Evolutionary conservation across 2,888 invertebrate genomes (phyloP), one percentile per base, ranked within the genome.

Genomic region (Thereva nobilitata): DNA sequence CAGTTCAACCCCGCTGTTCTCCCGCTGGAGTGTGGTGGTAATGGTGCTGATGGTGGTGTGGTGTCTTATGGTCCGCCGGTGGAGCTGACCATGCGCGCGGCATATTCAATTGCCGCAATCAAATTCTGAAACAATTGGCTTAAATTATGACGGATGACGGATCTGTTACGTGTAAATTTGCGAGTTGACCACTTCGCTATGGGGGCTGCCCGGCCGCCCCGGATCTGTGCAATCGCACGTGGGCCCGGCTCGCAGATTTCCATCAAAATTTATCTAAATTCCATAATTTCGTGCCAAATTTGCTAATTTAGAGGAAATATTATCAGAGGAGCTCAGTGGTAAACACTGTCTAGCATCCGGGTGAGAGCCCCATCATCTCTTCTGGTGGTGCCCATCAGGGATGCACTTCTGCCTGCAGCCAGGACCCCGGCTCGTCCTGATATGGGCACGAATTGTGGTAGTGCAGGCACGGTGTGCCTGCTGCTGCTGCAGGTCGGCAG

Each of bases 31-130:
- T 23, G 1, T 23, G n/a, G n/a, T n/a, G n/a, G n/a, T n/a, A n/a
- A 23, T 23, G 23, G 23, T 23, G 23, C 1, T 23, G 23, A 2
- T 23, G 23, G 23, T 23, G 23, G 23, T 23, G 23, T 23, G 23
- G 23, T 23, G 23, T 23, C 23, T 23, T 10, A 44, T 56, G 56
- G 44, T 42, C 34, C 23, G 56, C 34, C 34, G 42, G 23, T 44
- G 44, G 10, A 47, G 49, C 59, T 59, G 59, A 59, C 59, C 59
- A 59, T 59, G 63, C 63, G 63, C 63, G 63, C 49, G 41, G 50
- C 63, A 53, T 74, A 76, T 76, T 77, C 77, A 79, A 79, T 79
- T 79, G 78, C 75, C 77, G 75, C 79, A 79, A 79, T 79, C 79
- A 79, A 79, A 79, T 77, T 77, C 76, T 73, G 72, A 75, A 76